Evolutionary conservation across 2,113 vertebrate species (phyloP).

Genomic region (Rhabdomys dilectus): DNA sequence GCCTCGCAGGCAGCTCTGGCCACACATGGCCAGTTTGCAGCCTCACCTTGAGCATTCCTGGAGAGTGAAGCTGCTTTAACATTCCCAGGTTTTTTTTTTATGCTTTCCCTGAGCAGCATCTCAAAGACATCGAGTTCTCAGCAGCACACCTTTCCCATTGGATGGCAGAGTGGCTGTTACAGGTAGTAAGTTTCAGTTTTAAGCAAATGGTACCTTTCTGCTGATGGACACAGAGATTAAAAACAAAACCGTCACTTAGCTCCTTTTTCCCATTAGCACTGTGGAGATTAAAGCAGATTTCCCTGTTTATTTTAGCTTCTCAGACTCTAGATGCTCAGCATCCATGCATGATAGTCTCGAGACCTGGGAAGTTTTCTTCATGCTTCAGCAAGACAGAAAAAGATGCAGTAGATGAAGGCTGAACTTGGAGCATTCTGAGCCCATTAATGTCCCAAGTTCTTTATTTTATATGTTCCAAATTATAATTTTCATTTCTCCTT

Average conservation of each 20-base stretch:
- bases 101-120: constrained; percentile 52
- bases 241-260: constrained; percentile 5
- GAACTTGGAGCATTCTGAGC: constrained; percentile 16
- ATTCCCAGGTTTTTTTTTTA: constrained; percentile 29
- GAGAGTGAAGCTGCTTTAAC: constrained; percentile 9
- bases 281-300: background rate
- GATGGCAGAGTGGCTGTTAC: background rate
- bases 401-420: background rate
- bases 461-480: constrained; percentile 15
- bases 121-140: constrained; percentile 21
- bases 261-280: background rate
- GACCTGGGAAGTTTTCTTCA: background rate
- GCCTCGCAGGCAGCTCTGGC: constrained; percentile 13
- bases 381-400: background rate
- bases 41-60: constrained; percentile 47
- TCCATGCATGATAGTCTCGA: background rate
- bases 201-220: background rate
- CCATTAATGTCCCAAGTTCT: background rate
- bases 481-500: background rate
- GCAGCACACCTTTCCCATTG: constrained; percentile 3
- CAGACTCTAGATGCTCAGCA: constrained; percentile 27
- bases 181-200: constrained; percentile 37
- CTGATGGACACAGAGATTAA: constrained; percentile 28
- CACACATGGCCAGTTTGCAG: background rate
- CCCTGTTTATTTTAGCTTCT: background rate